These are phyloP conservation scores for Hepsetus odoe DNA, from an alignment of 2,113 vertebrate species.

Conservation along the genomic window DNA sequence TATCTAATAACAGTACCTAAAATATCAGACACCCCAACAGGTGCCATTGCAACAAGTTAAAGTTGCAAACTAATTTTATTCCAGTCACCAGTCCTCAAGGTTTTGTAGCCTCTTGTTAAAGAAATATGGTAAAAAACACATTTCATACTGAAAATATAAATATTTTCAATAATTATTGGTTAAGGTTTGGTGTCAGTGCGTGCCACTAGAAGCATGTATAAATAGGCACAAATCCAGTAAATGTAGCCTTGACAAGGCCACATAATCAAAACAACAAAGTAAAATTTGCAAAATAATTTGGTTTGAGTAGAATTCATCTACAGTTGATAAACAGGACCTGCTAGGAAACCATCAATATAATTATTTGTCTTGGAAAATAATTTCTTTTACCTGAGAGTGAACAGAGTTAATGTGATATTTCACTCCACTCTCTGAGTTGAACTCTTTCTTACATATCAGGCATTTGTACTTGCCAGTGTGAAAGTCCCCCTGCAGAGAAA, in stretches of 20 bases:
- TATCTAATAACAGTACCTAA: too few species aligned
- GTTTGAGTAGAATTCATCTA: not conserved
- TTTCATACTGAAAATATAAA: too few species aligned
- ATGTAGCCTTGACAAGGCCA: not conserved
- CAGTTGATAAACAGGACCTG: not conserved
- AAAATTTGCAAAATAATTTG: not conserved
- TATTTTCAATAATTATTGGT: too few species aligned
- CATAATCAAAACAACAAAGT: not conserved
- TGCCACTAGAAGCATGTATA: too few species aligned
- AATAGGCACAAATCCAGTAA: too few species aligned
- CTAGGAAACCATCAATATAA: not conserved
- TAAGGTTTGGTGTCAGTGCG: too few species aligned
- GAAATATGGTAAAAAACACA: too few species aligned
- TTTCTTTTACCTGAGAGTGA: conserved; percentile 85
- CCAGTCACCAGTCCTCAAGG: too few species aligned
- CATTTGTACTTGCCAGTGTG: conserved; percentile 92
- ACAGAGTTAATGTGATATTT: conserved; percentile 96
- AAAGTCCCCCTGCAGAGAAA: conserved; percentile 84
- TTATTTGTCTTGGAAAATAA: not conserved
- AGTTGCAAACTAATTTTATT: too few species aligned
- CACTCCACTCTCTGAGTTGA: conserved; percentile 94
- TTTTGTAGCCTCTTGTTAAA: too few species aligned
- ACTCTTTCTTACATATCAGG: conserved; percentile 92
- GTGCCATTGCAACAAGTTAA: too few species aligned
- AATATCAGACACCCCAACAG: too few species aligned